Base-by-base conservation (phyloP, 2,888 invertebrate species). In the Drosophila helvetica region DNA sequence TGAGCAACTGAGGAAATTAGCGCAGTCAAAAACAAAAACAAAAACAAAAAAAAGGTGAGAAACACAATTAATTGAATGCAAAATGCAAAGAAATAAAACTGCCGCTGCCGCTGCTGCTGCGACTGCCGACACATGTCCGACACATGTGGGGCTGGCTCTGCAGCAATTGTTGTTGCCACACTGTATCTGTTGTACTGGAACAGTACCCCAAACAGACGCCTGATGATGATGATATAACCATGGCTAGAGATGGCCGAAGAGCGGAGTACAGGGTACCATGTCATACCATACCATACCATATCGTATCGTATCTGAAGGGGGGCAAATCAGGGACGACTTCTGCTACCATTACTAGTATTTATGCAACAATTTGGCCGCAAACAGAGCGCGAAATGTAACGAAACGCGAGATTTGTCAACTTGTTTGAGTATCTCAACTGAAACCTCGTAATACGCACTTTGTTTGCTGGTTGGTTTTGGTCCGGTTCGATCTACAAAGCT, bases 351-450 rank as follows among this genome's bases (percentile, higher is more conserved):
- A 38, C 19, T 50, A 53, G 46, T 57, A 54, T 63, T 53, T 55
- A 50, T 73, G 76, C 86, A 84, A 81, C 81, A 86, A 83, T 80
- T 88, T 79, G 78, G 25, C 27, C 54, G 71, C 78, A 86, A 88
- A 83, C 84, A 88, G 86, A 88, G 88, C 88, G 80, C 78, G 79
- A 79, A 88, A 84, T 79, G 56, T 77, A 86, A 87, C 79, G 70
- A 81, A 81, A 77, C 77, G 50, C 73, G 71, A 58, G 65, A 73
- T 59, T 86, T 82, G 82, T 86, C 86, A 82, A 82, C 75, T 72
- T 78, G 61, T 57, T 78, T 66, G 55, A 55, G 60, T 30, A 15
- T n/a, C 6, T 52, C 56, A 57, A 42, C 47, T 72, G 50, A 66
- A 48, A 54, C 48, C 48, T 30, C 27, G 22, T 54, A 50, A 54